A percentile compares a stretch with the other conserved stretches of the same genome.
Conservation (phyloP, 2,888 invertebrate genomes). For the Heteromurus nitidus region DNA sequence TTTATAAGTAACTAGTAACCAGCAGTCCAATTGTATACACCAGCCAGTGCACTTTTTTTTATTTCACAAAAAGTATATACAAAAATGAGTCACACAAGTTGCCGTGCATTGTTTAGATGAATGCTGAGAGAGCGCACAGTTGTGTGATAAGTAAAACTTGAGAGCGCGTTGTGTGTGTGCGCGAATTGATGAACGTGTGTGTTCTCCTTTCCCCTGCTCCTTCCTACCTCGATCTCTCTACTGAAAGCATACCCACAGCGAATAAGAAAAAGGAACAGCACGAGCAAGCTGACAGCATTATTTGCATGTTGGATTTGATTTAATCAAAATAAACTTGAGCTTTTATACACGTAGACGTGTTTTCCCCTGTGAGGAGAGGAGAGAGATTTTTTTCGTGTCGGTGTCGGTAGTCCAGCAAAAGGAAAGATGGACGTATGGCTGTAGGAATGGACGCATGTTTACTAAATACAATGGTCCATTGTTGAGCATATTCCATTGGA, state of each 20-base stretch:
- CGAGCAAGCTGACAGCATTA: constrained; percentile 53
- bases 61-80: too few relatives aligned
- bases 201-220: constrained; percentile 34
- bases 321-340: constrained; percentile 57
- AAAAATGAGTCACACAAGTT: too few relatives aligned
- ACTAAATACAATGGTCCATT: constrained; percentile 48
- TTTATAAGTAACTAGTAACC: too few relatives aligned
- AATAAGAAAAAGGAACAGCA: constrained; percentile 21
- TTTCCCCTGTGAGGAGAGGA: background rate
- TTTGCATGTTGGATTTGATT: constrained; percentile 57
- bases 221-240: background rate
- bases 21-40: too few relatives aligned
- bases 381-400: background rate
- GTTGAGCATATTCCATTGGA: constrained; percentile 26
- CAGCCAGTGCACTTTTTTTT: too few relatives aligned
- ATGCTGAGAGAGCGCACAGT: constrained; percentile 9
- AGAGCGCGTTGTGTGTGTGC: background rate
- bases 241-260: constrained; percentile 26
- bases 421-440: background rate
- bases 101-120: too few relatives aligned
- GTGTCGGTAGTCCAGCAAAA: constrained; percentile 13
- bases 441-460: background rate
- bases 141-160: too few relatives aligned
- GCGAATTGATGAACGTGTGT: constrained; percentile 34
- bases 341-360: background rate